Percentiles rank a stretch among this genome's conserved stretches.
Evolutionary conservation across 2,888 invertebrate genomes (phyloP).

Genomic region (Agrypnus murinus): DNA sequence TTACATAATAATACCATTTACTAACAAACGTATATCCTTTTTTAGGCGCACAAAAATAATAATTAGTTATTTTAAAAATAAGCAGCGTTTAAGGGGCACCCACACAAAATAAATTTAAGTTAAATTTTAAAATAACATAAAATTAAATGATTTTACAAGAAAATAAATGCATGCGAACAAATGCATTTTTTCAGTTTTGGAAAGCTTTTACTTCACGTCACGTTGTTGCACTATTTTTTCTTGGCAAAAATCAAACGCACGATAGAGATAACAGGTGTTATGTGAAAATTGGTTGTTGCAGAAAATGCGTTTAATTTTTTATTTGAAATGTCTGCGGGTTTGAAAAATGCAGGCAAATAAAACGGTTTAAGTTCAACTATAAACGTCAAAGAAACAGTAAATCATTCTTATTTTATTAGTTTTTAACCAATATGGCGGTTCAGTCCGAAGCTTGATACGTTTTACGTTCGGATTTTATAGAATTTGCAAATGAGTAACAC

Average conservation of each 20-base stretch:
- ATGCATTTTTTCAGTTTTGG: constrained; percentile 15
- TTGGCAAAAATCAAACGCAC: background rate
- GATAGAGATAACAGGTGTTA: constrained; percentile 17
- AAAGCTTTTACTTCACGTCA: constrained; percentile 6
- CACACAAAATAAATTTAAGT: constrained; percentile 27
- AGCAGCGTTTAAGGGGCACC: constrained; percentile 27
- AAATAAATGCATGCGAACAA: constrained; percentile 44
- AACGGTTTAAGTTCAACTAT: constrained; percentile 59
- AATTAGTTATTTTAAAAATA: constrained; percentile 27
- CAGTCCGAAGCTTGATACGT: constrained; percentile 42
- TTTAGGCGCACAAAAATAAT: constrained; percentile 3
- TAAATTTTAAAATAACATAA: constrained; percentile 39
- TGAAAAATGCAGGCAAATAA: constrained; percentile 59
- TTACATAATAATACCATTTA: constrained; percentile 11
- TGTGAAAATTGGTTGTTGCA: background rate
- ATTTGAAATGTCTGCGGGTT: constrained; percentile 55
- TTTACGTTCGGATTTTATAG: constrained; percentile 40
- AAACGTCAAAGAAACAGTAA: constrained; percentile 59
- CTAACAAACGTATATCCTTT: constrained; percentile 8
- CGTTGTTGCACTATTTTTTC: background rate
- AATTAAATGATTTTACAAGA: constrained; percentile 50
- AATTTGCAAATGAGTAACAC: constrained; percentile 40
- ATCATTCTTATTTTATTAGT: constrained; percentile 59
- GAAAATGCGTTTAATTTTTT: constrained; percentile 37
- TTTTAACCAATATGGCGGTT: constrained; percentile 56